phyloP scores from a whole-genome alignment of 2,888 invertebrate genomes.

The Andrena hattorfiana region DNA sequence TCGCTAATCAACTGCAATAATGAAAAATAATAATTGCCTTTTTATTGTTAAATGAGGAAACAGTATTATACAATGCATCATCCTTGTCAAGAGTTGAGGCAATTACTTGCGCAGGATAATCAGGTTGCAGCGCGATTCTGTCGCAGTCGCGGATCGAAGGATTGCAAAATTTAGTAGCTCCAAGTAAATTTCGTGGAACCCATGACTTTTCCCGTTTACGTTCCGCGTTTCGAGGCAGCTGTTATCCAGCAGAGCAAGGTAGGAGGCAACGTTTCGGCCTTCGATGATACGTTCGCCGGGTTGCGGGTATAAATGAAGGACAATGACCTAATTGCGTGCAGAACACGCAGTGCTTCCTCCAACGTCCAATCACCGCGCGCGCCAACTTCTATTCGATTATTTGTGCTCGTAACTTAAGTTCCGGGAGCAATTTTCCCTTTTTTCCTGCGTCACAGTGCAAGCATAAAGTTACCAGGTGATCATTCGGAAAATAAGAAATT shows the following conservation, averaged over 20 bases:
- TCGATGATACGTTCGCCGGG: constrained; percentile 70
- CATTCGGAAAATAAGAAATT: not conserved
- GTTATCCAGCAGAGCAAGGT: constrained; percentile 46
- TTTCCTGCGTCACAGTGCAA: constrained; percentile 10
- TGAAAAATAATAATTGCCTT: too few relatives aligned
- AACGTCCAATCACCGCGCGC: constrained; percentile 74
- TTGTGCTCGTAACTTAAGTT: constrained; percentile 31
- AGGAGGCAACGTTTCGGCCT: constrained; percentile 66
- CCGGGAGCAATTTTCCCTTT: constrained; percentile 14
- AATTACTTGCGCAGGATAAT: not conserved
- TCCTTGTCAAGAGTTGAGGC: too few relatives aligned
- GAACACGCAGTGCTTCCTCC: constrained; percentile 81
- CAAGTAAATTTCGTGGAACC: constrained; percentile 37
- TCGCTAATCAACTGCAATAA: too few relatives aligned
- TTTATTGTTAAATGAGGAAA: too few relatives aligned
- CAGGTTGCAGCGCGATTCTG: not conserved
- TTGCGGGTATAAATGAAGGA: constrained; percentile 83
- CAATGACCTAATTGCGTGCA: constrained; percentile 84
- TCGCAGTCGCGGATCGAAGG: not conserved
- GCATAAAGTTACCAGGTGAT: constrained; percentile 26
- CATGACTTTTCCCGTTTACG: constrained; percentile 51
- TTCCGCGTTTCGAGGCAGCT: constrained; percentile 47
- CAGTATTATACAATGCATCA: too few relatives aligned
- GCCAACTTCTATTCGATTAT: constrained; percentile 54
- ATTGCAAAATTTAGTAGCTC: constrained; percentile 33